Conservation (phyloP, 2,113 vertebrate species). For the Ciconia maguari region DNA sequence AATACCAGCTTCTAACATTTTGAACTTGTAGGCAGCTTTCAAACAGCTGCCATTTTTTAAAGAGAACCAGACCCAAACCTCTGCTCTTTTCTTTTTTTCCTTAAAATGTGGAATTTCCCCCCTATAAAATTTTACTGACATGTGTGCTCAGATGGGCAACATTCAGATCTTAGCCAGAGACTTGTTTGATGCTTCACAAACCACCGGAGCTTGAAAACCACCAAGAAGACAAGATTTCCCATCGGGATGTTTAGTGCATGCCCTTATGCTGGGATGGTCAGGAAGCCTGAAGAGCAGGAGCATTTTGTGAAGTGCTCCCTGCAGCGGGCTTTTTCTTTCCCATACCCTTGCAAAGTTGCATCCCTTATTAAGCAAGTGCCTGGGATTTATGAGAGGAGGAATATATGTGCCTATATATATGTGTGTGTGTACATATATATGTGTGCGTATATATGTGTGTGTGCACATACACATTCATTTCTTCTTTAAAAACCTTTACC, state of each 20-base stretch:
- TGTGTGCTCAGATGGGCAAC: background rate
- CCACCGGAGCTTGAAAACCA: background rate
- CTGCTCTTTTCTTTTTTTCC: background rate
- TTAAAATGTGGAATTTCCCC: background rate
- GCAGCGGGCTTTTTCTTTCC: background rate
- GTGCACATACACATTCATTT: background rate
- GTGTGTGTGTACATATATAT: rapidly evolving
- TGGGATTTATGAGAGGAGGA: background rate
- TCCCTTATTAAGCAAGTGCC: background rate
- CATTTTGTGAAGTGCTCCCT: background rate
- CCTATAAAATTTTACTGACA: background rate
- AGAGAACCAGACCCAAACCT: conserved; percentile 42
- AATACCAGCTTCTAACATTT: conserved; percentile 25
- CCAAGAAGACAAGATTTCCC: background rate
- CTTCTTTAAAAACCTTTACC: background rate
- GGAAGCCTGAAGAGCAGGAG: background rate
- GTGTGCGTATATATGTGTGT: rapidly evolving
- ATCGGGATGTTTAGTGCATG: background rate
- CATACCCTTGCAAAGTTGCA: background rate
- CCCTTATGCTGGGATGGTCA: rapidly evolving
- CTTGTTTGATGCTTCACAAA: background rate
- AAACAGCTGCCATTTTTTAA: conserved; percentile 47
- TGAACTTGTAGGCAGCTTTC: conserved; percentile 40
- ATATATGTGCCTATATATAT: background rate
- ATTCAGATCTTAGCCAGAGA: background rate